Evolutionary conservation across 2,113 vertebrate species (phyloP).

Genomic region (Mellivora capensis): DNA sequence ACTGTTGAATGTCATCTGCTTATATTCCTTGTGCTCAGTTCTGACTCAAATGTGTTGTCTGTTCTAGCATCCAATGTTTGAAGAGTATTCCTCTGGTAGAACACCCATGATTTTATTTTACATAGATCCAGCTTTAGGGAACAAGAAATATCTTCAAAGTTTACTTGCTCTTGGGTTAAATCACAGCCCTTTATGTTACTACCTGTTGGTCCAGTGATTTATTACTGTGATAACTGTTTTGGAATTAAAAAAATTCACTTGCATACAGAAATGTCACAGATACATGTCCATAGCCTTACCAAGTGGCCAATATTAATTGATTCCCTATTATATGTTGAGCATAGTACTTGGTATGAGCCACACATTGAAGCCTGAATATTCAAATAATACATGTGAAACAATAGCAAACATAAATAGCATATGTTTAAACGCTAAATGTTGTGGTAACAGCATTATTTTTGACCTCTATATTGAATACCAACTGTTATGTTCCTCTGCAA

Average conservation of each 20-base stretch:
- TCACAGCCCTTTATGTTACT: not conserved
- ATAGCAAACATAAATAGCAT: not conserved
- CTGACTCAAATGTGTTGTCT: not conserved
- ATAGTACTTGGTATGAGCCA: not conserved
- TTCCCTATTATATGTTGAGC: not conserved
- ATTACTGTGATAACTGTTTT: not conserved
- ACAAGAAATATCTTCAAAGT: not conserved
- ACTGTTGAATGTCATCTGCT: not conserved
- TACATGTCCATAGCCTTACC: not conserved
- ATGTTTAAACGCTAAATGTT: not conserved
- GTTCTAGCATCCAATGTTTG: not conserved
- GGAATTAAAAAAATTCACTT: not conserved
- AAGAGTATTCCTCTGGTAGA: not conserved
- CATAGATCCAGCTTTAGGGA: not conserved
- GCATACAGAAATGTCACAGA: not conserved
- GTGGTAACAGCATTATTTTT: not conserved
- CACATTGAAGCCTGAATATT: not conserved
- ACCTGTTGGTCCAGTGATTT: not conserved
- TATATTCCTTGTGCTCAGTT: not conserved
- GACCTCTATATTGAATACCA: not conserved
- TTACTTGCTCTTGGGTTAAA: not conserved
- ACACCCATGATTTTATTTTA: not conserved
- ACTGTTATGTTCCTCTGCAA: not conserved
- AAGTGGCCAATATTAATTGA: not conserved
- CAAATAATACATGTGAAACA: not conserved